Conservation (phyloP, 2,888 invertebrate genomes). For the Operophtera brumata region DNA sequence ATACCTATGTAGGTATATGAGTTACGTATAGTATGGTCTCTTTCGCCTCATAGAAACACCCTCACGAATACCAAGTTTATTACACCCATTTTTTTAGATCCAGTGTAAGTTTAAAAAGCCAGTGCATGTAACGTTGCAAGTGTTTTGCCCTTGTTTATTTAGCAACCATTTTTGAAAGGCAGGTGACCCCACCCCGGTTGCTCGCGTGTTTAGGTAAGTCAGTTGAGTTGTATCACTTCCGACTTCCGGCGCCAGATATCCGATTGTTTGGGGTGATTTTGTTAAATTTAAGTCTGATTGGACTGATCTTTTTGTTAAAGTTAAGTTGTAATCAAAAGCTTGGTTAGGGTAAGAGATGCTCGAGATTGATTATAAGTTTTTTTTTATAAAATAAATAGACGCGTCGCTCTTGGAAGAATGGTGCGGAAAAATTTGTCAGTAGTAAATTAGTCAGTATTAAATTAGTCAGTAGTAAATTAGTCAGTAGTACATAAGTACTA, state of each 20-base stretch:
- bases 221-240: conserved; percentile 78
- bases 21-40: no score
- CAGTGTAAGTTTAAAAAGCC: neutral
- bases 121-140: conserved; percentile 3
- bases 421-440: no score
- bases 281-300: conserved; percentile 10
- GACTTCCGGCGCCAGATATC: conserved; percentile 67
- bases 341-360: neutral
- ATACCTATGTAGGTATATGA: no score
- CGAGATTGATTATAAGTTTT: neutral
- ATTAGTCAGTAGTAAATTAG: no score
- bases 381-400: no score
- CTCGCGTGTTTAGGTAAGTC: conserved; percentile 68
- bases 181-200: conserved; percentile 47
- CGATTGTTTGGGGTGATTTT: conserved; percentile 41
- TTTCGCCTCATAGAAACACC: no score
- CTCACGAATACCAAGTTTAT: neutral
- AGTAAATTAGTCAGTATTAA: no score
- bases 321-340: neutral
- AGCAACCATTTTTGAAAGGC: conserved; percentile 51
- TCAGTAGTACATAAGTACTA: no score
- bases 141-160: conserved; percentile 44
- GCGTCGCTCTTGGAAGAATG: no score
- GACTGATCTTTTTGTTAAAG: neutral
- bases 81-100: no score